These are phyloP conservation scores for Tragelaphus buxtoni DNA, from an alignment of 2,113 vertebrate genomes.

Conservation along the genomic window DNA sequence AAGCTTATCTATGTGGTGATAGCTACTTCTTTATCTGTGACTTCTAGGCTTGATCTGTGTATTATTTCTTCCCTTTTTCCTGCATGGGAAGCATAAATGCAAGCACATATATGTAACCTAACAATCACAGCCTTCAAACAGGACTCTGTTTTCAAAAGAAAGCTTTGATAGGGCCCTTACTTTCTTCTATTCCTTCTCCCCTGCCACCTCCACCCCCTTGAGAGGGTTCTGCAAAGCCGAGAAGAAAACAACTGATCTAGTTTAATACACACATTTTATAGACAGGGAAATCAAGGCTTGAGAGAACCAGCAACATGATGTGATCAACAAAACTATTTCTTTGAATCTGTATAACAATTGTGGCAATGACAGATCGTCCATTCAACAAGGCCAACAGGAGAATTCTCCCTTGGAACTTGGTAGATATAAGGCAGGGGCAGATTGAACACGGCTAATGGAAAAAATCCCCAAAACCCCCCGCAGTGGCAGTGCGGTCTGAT, in stretches of 20 bases:
- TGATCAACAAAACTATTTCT: neutral
- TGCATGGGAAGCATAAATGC: neutral
- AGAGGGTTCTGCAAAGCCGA: neutral
- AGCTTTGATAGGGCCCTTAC: neutral
- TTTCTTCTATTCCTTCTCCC: neutral
- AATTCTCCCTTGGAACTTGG: neutral
- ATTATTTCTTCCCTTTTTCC: neutral
- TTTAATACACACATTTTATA: neutral
- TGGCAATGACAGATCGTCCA: neutral
- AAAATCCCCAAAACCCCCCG: rapidly evolving
- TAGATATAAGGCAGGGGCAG: neutral
- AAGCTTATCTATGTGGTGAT: neutral
- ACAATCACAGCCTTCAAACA: neutral
- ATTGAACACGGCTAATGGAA: neutral
- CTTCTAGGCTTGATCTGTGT: neutral
- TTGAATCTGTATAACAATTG: neutral
- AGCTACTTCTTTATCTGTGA: neutral
- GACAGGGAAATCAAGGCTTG: neutral
- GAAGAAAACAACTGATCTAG: neutral
- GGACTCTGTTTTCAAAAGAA: neutral
- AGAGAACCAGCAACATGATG: neutral
- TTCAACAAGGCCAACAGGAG: neutral
- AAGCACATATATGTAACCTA: neutral
- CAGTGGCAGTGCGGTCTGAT: neutral
- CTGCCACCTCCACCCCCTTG: too few species aligned